Evolutionary conservation across 2,113 vertebrate genomes (phyloP).

Genomic region (Corythornis vintsioides): DNA sequence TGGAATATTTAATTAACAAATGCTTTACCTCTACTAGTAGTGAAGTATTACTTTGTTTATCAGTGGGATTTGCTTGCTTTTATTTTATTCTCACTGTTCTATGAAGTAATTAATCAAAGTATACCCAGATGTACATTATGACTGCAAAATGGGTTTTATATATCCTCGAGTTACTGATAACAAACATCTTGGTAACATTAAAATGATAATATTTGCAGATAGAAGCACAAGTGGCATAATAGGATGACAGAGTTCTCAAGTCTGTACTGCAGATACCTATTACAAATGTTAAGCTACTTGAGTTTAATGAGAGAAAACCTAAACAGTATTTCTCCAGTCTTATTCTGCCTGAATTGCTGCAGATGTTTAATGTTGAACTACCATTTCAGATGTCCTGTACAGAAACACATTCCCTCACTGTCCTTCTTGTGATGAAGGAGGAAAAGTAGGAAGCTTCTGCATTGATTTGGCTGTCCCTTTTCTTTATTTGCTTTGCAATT

Average conservation of each 20-base stretch:
- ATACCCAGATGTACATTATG: neutral
- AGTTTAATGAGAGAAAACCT: neutral
- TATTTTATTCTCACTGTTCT: neutral
- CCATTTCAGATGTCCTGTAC: neutral
- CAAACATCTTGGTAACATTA: neutral
- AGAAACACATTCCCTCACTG: neutral
- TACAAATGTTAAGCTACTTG: neutral
- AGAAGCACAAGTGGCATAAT: neutral
- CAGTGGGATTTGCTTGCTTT: no score
- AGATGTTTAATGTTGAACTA: neutral
- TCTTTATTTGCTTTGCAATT: neutral
- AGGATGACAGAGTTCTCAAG: neutral
- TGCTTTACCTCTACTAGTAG: neutral
- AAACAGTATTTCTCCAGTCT: neutral
- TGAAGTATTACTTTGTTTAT: neutral
- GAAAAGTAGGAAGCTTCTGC: neutral
- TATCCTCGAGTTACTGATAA: neutral
- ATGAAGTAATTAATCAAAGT: neutral
- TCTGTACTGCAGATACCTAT: neutral
- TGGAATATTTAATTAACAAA: neutral
- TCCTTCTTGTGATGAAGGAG: neutral
- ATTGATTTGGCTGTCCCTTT: rapidly evolving
- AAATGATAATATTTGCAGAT: neutral
- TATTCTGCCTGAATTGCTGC: neutral
- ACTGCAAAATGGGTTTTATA: neutral